Evolutionary conservation across 2,888 invertebrate species (phyloP), one percentile per base, ranked within the genome.

Genomic region (Drepanosiphum platanoidis): DNA sequence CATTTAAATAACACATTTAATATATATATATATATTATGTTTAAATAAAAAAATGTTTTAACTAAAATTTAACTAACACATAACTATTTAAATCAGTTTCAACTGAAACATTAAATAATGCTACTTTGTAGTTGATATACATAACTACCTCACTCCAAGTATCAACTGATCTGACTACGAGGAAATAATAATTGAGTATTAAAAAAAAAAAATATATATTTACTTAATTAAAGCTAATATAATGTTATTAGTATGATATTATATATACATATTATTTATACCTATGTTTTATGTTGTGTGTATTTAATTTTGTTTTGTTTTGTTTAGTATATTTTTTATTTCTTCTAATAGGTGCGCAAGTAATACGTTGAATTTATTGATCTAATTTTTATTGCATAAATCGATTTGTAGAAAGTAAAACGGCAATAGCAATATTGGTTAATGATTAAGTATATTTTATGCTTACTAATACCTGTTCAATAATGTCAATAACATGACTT

Each of bases 81-180:
- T n/a, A 7, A 8, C 64, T 32, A 32, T 68, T 75, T 52, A 84
- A 84, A 84, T 27, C 34, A 77, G 84, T 84, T 84, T 84, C 75
- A 7, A 30, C 1, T 36, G 84, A 84, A 75, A 70, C 75, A 30
- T 77, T 84, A 84, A 84, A 84, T 83, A 84, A 84, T 30, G n/a
- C 52, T 68, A 52, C 66, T 68, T 52, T 68, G 34, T 75, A 58
- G 75, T 75, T 77, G 36, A 52, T 77, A 78, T 64, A 71, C 39
- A 39, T 30, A 42, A 80, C 79, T 52, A 75, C 68, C 90, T 90
- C 90, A 91, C 91, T 91, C 91, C 91, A 91, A 91, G 91, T 91
- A 91, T 91, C 91, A 91, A 91, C 90, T 90, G 90, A 90, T 90
- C 91, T 91, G 90, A 90, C 90, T 71, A 30, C 84, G 68, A 75